Evolutionary conservation across 2,888 invertebrate species (phyloP).

Genomic region (Hirtodrosophila trivittata): DNA sequence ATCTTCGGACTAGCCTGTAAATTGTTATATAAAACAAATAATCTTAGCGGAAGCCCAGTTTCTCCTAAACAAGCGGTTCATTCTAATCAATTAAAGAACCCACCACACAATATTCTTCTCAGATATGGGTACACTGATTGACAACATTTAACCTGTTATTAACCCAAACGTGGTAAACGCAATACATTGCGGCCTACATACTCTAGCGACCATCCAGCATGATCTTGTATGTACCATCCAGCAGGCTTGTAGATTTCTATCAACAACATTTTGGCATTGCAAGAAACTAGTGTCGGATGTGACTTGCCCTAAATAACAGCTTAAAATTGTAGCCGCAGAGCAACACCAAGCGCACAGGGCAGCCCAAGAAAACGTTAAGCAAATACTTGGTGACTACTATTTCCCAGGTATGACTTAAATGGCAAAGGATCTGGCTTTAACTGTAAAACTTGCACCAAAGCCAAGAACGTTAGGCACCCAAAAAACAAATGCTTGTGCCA

Average conservation of each 20-base stretch:
- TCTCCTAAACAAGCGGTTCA: no score
- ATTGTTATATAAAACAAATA: constrained; percentile 14
- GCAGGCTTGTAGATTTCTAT: constrained; percentile 5
- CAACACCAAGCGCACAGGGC: no score
- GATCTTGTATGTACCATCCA: no score
- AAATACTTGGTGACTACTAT: constrained; percentile 5
- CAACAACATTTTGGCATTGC: constrained; percentile 13
- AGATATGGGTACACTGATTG: no score
- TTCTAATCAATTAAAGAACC: no score
- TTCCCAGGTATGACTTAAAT: no score
- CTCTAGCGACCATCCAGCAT: constrained; percentile 8
- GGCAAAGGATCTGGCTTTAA: no score
- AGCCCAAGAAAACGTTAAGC: no score
- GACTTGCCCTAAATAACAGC: background rate
- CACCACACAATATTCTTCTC: no score
- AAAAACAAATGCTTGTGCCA: no score
- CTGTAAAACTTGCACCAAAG: no score
- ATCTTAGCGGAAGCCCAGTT: constrained; percentile 6
- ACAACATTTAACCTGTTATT: no score
- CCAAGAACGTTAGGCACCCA: constrained; percentile 10
- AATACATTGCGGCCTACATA: constrained; percentile 4
- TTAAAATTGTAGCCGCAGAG: constrained; percentile 1
- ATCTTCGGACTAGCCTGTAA: background rate
- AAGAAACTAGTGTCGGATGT: constrained; percentile 9
- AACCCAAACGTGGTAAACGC: constrained; percentile 5